Conservation (phyloP, 1,140 invertebrate species). For the Drosophila santomea region DNA sequence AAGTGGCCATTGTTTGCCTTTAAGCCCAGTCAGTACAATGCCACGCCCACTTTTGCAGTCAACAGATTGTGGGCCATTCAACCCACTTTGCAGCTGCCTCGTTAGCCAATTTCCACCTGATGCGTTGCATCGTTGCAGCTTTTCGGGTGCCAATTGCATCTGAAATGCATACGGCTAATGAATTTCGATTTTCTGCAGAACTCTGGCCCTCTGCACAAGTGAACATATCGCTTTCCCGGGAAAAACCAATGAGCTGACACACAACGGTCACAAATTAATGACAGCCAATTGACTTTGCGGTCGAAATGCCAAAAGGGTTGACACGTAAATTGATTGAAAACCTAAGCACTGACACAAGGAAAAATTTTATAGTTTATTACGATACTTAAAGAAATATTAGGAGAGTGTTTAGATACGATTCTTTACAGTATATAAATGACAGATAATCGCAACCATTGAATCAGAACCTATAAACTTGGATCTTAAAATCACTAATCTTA, state of each 20-base stretch:
- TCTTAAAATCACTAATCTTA: background rate
- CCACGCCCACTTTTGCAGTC: slow-evolving; percentile 1
- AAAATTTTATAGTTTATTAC: background rate
- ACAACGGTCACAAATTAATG: slow-evolving; percentile 15
- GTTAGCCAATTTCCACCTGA: slow-evolving; percentile 20
- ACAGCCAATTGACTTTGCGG: slow-evolving; percentile 22
- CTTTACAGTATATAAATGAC: background rate
- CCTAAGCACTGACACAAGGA: background rate
- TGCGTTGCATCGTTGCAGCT: slow-evolving; percentile 61
- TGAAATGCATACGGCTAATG: slow-evolving; percentile 1
- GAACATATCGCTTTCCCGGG: slow-evolving; percentile 7
- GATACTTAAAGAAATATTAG: too few relatives aligned
- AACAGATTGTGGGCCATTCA: slow-evolving; percentile 62
- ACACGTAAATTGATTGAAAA: background rate
- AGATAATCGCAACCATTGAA: background rate
- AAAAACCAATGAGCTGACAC: slow-evolving; percentile 13
- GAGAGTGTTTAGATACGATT: too few relatives aligned
- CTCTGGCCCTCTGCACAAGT: slow-evolving; percentile 13
- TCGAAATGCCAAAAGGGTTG: background rate
- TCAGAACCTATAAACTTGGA: background rate
- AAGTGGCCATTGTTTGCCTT: slow-evolving; percentile 64
- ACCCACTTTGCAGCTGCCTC: slow-evolving; percentile 10
- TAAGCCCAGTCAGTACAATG: slow-evolving; percentile 16
- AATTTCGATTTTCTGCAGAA: background rate
- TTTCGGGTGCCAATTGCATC: slow-evolving; percentile 53